Conservation (phyloP, 2,113 vertebrate genomes). For the Lophotis ruficrista region DNA sequence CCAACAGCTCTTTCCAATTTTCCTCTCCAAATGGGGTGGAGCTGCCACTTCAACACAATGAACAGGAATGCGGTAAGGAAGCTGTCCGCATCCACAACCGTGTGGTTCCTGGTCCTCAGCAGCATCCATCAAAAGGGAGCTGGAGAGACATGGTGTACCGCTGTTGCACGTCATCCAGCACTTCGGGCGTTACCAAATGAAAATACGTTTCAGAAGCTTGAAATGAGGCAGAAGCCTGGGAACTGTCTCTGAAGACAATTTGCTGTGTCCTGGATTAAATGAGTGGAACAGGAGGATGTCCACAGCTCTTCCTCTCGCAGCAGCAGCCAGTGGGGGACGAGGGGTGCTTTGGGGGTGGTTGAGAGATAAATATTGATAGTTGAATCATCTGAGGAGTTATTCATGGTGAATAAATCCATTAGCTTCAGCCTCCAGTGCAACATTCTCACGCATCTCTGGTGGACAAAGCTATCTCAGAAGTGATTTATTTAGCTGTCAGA, state of each 20-base stretch:
- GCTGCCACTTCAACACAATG: neutral
- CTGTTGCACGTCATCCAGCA: neutral
- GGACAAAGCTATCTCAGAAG: neutral
- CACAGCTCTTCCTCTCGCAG: neutral
- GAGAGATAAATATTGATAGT: neutral
- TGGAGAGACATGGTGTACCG: neutral
- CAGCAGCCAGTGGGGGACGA: neutral
- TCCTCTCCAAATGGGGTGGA: neutral
- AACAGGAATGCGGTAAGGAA: constrained; percentile 5
- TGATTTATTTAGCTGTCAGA: neutral
- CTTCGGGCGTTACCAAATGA: neutral
- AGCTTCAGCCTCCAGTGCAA: neutral
- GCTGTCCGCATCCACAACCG: neutral
- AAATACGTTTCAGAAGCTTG: neutral
- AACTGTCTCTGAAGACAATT: neutral
- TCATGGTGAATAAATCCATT: neutral
- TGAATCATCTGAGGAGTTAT: neutral
- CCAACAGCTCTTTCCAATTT: neutral
- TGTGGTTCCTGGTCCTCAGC: neutral
- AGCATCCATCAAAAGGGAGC: constrained; percentile 6
- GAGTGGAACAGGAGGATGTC: too few relatives aligned
- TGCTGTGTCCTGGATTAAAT: neutral
- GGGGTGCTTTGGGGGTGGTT: neutral
- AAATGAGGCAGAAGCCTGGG: neutral
- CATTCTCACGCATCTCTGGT: neutral